A percentile compares a stretch with the other conserved stretches of the same genome.
phyloP scores from a whole-genome alignment of 2,888 invertebrate species.

The Neoascia interrupta region DNA sequence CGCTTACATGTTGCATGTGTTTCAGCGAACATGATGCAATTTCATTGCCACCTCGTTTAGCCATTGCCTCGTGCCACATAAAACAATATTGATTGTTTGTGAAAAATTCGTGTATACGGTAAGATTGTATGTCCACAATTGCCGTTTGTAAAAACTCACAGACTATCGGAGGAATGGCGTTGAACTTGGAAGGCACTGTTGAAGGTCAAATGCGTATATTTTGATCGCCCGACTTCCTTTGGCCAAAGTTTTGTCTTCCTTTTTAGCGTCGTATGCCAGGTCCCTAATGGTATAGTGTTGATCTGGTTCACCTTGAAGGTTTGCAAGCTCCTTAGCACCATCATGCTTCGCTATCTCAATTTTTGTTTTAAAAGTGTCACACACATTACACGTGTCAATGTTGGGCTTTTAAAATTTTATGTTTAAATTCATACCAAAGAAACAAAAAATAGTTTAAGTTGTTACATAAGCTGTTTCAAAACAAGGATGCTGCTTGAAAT shows the following conservation, averaged over 20 bases:
- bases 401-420: constrained; percentile 57
- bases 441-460: neutral
- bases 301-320: constrained; percentile 29
- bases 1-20: neutral
- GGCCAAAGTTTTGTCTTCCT: constrained; percentile 52
- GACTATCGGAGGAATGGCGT: constrained; percentile 50
- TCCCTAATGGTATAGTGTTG: constrained; percentile 55
- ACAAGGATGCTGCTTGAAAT: too few species aligned
- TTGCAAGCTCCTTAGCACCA: constrained; percentile 11
- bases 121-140: constrained; percentile 68
- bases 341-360: constrained; percentile 47
- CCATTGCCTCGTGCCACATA: too few species aligned
- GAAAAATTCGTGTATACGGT: constrained; percentile 60
- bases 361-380: constrained; percentile 37
- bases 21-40: too few species aligned
- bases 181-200: constrained; percentile 65
- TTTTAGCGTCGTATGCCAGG: constrained; percentile 52
- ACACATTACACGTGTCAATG: constrained; percentile 18
- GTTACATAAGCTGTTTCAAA: too few species aligned
- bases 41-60: too few species aligned
- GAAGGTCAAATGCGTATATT: constrained; percentile 65
- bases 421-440: constrained; percentile 33
- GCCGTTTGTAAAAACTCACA: constrained; percentile 59
- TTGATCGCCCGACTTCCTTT: constrained; percentile 3
- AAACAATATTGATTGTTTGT: constrained; percentile 52